Evolutionary conservation across 2,888 invertebrate species (phyloP).

Genomic region (Sinodicranocentrus sp.): DNA sequence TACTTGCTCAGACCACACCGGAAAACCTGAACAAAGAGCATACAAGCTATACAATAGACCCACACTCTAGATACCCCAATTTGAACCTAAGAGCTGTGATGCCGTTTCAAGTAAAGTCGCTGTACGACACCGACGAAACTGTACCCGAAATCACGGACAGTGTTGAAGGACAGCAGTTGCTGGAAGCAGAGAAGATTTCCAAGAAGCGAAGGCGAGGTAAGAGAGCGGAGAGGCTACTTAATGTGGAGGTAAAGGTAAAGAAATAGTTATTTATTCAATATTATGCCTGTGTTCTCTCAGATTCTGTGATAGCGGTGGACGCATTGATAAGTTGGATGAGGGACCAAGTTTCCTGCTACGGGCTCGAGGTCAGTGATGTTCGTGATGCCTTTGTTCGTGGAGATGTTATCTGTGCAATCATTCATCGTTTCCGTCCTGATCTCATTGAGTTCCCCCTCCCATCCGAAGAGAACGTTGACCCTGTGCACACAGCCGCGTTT

Average conservation of each 20-base stretch:
- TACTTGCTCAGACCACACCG: constrained; percentile 95
- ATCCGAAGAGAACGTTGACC: constrained; percentile 82
- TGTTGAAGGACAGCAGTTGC: constrained; percentile 77
- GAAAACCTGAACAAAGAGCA: constrained; percentile 96
- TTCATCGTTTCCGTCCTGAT: constrained; percentile 93
- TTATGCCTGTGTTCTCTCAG: constrained; percentile 49
- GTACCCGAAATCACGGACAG: constrained; percentile 78
- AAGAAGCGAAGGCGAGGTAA: constrained; percentile 84
- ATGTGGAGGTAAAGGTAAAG: not conserved
- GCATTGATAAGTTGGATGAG: constrained; percentile 89
- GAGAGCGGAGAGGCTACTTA: too few species aligned
- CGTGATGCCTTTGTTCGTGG: constrained; percentile 85
- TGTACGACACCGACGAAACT: constrained; percentile 85
- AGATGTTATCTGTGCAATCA: constrained; percentile 85
- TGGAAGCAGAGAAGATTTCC: constrained; percentile 82
- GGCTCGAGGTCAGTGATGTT: constrained; percentile 83
- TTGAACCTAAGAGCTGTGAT: constrained; percentile 87
- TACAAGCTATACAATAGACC: constrained; percentile 91
- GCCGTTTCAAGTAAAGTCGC: constrained; percentile 84
- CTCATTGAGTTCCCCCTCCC: constrained; percentile 86
- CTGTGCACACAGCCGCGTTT: constrained; percentile 78
- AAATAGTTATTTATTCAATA: not conserved
- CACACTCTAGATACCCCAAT: constrained; percentile 90
- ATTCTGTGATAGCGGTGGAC: constrained; percentile 85
- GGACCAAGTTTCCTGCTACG: constrained; percentile 84